These are phyloP conservation scores for Melieria omissa DNA, from an alignment of 2,888 invertebrate genomes.

Conservation along the genomic window DNA sequence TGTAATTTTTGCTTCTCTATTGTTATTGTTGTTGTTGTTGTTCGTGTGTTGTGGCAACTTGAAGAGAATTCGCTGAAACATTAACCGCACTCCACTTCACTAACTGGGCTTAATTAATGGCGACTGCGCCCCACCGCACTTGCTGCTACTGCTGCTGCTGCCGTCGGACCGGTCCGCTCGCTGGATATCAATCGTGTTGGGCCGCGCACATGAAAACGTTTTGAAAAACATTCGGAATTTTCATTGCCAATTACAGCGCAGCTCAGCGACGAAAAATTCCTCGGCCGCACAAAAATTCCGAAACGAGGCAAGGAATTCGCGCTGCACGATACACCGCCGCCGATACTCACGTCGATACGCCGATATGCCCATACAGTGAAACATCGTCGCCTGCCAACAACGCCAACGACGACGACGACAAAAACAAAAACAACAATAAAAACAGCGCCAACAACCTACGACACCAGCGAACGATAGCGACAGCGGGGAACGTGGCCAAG, in stretches of 20 bases:
- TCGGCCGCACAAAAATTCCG: slow-evolving; percentile 46
- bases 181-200: not conserved
- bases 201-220: not conserved
- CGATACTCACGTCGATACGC: too few species aligned
- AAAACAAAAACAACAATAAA: not conserved
- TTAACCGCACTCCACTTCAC: not conserved
- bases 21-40: not conserved
- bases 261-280: slow-evolving; percentile 40
- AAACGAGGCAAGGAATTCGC: slow-evolving; percentile 45
- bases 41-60: not conserved
- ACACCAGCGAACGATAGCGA: not conserved
- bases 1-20: not conserved
- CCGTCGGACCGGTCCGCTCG: not conserved
- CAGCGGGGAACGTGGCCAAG: not conserved
- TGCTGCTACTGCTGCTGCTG: not conserved
- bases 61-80: slow-evolving; percentile 9
- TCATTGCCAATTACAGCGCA: slow-evolving; percentile 42
- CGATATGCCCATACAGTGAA: not conserved
- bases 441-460: slow-evolving; percentile 16
- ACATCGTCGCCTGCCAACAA: slow-evolving; percentile 51
- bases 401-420: slow-evolving; percentile 4
- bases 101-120: slow-evolving; percentile 31
- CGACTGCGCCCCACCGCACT: not conserved
- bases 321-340: slow-evolving; percentile 35
- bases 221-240: slow-evolving; percentile 41